Base-by-base conservation (phyloP, 2,113 vertebrate species). In the Neoarius graeffei region DNA sequence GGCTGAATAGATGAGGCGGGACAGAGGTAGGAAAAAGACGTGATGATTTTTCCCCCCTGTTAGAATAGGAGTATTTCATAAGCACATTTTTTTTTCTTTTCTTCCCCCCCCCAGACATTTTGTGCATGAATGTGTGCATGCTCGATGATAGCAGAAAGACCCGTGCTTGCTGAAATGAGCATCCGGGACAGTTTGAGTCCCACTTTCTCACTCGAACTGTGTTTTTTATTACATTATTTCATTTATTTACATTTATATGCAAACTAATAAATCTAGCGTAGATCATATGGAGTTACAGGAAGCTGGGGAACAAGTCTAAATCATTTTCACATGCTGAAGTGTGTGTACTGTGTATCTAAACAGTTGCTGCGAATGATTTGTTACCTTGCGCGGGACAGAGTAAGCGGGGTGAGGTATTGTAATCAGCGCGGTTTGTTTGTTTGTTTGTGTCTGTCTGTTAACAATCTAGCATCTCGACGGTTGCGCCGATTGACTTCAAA, bases 41-140 rank as follows among this genome's bases (percentile, higher is more conserved):
- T 77, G 50, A 42, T 42, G 42, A 42, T 42, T 42, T 42, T 42
- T 42, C 0, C 4, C 42, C 42, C 42, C 42, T 4, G 52, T 67
- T 30, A 30, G 23, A 67, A 67, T 8, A 54, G 25, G 25, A 74
- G 14, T 57, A 83, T 86, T 59, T 74, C 27, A 82, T 25, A 56
- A 60, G 35, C 42, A 86, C 42, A 30, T 48, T 77, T 84, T 59
- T 42, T 57, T 69, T 27, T 81, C 4, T 42, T 42, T 42, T 42
- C 42, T 3, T 42, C 0, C 42, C 42, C 42, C 42, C 42, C 42
- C 42, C 42, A 42, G 42, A 42, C 42, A 42, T 42, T 42, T 42
- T 42, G 42, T 42, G 42, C 67, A 89, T 85, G 17, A 35, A 85
- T n/a, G 71, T 9, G 67, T 62, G 30, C 13, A 13, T 57, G 73